Percentiles rank a stretch among this genome's conserved stretches.
These are phyloP conservation scores for Calliopsis andreniformis DNA, from an alignment of 1,140 invertebrate species.

Conservation along the genomic window DNA sequence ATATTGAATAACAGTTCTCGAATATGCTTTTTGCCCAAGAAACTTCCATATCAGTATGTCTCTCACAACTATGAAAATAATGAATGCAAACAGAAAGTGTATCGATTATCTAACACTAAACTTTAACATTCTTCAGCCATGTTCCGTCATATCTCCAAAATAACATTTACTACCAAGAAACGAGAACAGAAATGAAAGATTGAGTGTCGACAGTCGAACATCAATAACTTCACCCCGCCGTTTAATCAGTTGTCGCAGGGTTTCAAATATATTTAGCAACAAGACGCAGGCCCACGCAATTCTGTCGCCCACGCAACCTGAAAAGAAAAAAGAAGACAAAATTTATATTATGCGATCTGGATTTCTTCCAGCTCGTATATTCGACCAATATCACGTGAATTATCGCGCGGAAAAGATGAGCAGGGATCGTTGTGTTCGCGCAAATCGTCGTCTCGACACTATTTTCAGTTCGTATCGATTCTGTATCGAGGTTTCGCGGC, in stretches of 20 bases:
- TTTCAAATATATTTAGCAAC: background rate
- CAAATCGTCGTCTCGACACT: background rate
- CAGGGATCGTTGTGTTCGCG: background rate
- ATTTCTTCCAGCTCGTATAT: constrained; percentile 37
- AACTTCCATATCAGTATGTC: no score
- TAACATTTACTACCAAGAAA: no score
- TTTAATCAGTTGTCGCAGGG: background rate
- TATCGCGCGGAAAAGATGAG: constrained; percentile 15
- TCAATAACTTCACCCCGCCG: background rate
- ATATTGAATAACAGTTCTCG: no score
- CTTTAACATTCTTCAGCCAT: no score
- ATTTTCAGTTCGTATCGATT: background rate
- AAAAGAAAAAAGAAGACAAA: background rate
- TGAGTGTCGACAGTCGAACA: no score
- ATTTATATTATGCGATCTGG: constrained; percentile 46
- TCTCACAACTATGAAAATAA: no score
- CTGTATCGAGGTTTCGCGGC: background rate
- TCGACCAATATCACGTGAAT: constrained; percentile 22
- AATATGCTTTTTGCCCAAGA: no score
- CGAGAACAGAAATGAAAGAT: no score
- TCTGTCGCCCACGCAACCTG: no score
- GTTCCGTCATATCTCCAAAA: no score
- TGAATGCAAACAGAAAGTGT: no score
- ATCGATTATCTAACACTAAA: no score
- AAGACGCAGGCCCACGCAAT: background rate